Evolutionary conservation across 2,888 invertebrate genomes (phyloP), one percentile per base, ranked within the genome.

Genomic region (Hypomecis atomaria): DNA sequence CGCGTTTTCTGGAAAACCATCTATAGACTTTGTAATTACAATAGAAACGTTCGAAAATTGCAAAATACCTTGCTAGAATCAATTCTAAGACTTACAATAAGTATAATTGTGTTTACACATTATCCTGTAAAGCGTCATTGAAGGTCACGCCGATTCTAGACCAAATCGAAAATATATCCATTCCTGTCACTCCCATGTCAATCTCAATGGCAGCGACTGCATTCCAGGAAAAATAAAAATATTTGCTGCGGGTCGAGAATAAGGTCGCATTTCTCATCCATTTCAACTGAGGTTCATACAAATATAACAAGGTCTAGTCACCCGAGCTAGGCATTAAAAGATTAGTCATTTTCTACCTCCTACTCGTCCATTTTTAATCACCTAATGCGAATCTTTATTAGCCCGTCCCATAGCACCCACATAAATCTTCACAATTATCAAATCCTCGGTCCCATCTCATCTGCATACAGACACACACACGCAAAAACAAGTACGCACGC

Each of bases 341-440:
- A 55, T 61, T 50, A 63, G 38, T 63, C 67, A 65, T 68, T 65
- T 69, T 10, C 49, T 33, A 10, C 43, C 13, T 57, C 34, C 59
- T 50, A 55, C 49, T 62, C 70, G 62, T 71, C 47, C 61, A 52
- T 71, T 67, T 71, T 73, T 73, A 75, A 77, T 78, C 72, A 76
- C 65, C 70, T 69, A 73, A 73, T 70, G 70, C 69, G 63, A 69
- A 60, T 59, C 59, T 59, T 65, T 65, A 64, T 69, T 67, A 69
- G 67, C 70, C 62, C 64, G 66, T 60, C 68, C 66, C 67, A 58
- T 66, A 69, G 82, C 83, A 80, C 77, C 79, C 76, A 78, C 84
- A 89, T 90, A 90, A 92, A 92, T 92, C 92, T 90, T 89, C 78
- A 88, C 92, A 92, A 92, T 92, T 92, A 92, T 91, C 92, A 91